Evolutionary conservation across 2,797 vertebrate species (phyloP).

Genomic region (Gouania willdenowi): DNA sequence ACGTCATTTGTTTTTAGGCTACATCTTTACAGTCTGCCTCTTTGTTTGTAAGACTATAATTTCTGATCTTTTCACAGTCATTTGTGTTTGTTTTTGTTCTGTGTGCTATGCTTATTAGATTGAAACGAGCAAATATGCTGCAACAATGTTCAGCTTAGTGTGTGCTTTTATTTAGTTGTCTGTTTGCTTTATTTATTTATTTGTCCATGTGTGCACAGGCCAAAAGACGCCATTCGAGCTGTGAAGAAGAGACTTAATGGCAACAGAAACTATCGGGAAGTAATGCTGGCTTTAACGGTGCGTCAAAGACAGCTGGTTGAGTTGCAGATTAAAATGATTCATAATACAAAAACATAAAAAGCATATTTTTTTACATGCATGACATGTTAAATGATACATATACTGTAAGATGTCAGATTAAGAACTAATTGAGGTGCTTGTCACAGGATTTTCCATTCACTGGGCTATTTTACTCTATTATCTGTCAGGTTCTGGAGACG

Average conservation of each 20-base stretch:
- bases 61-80: background rate
- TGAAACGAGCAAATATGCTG: background rate
- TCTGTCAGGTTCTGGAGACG: constrained; percentile 88
- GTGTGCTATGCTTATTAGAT: background rate
- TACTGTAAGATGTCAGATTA: too few species aligned
- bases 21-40: background rate
- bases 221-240: constrained; percentile 94
- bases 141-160: background rate
- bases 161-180: constrained; percentile 1
- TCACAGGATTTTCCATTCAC: background rate
- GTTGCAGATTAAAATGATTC: too few species aligned
- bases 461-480: too few species aligned
- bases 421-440: background rate
- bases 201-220: constrained; percentile 67
- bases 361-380: too few species aligned
- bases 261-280: constrained; percentile 95
- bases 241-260: constrained; percentile 95
- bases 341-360: too few species aligned
- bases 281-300: constrained; percentile 95
- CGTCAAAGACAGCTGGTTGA: constrained; percentile 54
- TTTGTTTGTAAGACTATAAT: background rate
- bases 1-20: constrained; percentile 13
- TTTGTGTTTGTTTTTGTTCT: background rate
- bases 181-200: background rate
- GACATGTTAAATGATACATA: too few species aligned